Evolutionary conservation across 2,888 invertebrate species (phyloP), one percentile per base, ranked within the genome.

Genomic region (Heliconius charithonia): DNA sequence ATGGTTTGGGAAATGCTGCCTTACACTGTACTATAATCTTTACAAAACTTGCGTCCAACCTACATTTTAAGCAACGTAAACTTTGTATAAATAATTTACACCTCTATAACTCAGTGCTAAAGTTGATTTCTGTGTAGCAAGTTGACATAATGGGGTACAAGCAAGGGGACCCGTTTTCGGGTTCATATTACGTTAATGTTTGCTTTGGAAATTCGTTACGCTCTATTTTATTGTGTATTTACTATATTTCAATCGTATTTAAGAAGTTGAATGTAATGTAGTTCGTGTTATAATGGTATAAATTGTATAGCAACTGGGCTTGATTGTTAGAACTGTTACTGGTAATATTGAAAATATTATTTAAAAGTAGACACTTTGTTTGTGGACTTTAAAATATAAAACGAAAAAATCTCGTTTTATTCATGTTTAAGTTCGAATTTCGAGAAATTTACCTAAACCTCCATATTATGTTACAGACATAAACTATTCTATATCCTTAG

Each of bases 151-250:
- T 65, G 69, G 56, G 81, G 80, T 83, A 72, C 79, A 82, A 80
- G 89, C 88, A 87, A 90, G 91, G 92, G 94, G 92, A 92, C 92
- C 93, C 92, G 90, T 90, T 78, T 78, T 67, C 62, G 87, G 86
- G 87, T 88, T 93, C 92, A 86, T 89, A 91, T 94, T 93, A 90
- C 94, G 88, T 89, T 90, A 91, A 92, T 95, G 93, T 95, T 95
- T 95, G 90, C 93, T 92, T 92, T 94, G 92, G 89, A 95, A 94
- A 95, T 95, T 93, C 94, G 94, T 93, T 92, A 92, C 90, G 93
- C 89, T 85, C 87, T 90, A 90, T 92, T 91, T 92, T 90, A 87
- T 90, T 90, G 82, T 86, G 77, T 81, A 72, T 72, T 59, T 72
- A 72, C 59, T 84, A 82, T 82, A 83, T 82, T 84, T 79, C 82